Evolutionary conservation across 2,888 invertebrate species (phyloP), one percentile per base, ranked within the genome.

Genomic region (Acanthococcus lagerstroemiae): DNA sequence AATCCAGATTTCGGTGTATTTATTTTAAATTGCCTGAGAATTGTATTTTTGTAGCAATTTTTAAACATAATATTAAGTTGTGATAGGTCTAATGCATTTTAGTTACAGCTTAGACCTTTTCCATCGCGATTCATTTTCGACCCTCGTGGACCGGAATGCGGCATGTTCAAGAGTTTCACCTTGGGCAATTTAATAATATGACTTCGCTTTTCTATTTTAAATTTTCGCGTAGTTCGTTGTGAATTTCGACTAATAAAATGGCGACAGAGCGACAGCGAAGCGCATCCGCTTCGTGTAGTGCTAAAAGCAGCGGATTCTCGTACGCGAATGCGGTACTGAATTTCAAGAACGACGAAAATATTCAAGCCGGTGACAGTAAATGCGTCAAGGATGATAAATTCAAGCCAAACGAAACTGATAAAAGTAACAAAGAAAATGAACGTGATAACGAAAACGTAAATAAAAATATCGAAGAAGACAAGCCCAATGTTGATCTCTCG

Each of bases 261-360:
- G 65, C 65, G 30, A 46, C 65, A 17, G 55, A 65, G 52, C 25
- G 30, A 26, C 27, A 46, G 27, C 55, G 46, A 25, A 55, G 26
- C 19, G 21, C 25, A 55, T 9, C 46, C 55, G 65, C 55, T 54
- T 55, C 55, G 55, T 55, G 55, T 26, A 65, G 55, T 27, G 55
- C 55, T 27, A 55, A 46, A 50, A 48, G 27, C 12, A 24, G n/a
- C 52, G 27, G 24, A 22, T 56, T 57, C 30, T 66, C 66, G 7
- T 66, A 66, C 48, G 66, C 66, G n/a, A 66, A 66, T 30, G 66
- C 48, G 19, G 66, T 66, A 27, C 30, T 45, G n/a, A 66, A 66
- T 37, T 15, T 26, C 22, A 66, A 66, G 48, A 26, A 45, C 22
- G 37, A 63, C 7, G 54, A 63, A 30, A 21, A 57, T 9, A 15